These are phyloP conservation scores for Drosophila quadrilineata DNA, from an alignment of 1,140 invertebrate species.

Conservation along the genomic window DNA sequence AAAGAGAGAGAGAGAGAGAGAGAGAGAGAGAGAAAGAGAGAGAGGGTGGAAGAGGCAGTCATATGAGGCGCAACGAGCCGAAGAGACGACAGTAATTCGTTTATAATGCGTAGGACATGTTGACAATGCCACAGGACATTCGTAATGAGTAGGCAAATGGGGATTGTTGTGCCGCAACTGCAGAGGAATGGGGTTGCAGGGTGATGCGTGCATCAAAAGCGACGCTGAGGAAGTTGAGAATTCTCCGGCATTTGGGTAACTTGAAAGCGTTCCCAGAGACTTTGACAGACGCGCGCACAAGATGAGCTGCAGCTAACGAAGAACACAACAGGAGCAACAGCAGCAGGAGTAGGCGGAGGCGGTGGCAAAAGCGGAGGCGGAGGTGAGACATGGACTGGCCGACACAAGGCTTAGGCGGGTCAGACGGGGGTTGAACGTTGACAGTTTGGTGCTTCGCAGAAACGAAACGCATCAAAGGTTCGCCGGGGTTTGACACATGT, in stretches of 20 bases:
- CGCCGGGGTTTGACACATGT: conserved; percentile 70
- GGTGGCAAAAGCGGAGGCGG: background rate
- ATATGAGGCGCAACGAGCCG: conserved; percentile 8
- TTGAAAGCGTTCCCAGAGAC: conserved; percentile 67
- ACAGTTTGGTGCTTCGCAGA: conserved; percentile 49
- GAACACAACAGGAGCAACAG: background rate
- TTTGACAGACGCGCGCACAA: conserved; percentile 56
- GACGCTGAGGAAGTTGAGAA: too few species aligned
- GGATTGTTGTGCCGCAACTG: background rate
- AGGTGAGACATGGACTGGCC: too few species aligned
- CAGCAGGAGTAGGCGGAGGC: background rate
- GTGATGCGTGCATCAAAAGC: conserved; percentile 50
- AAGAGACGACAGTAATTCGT: conserved; percentile 75
- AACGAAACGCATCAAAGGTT: conserved; percentile 64
- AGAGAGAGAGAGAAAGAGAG: background rate
- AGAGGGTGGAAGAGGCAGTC: too few species aligned
- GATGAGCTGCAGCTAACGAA: conserved; percentile 13
- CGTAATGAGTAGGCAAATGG: conserved; percentile 61
- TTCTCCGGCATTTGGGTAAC: conserved; percentile 58
- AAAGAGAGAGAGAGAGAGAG: background rate
- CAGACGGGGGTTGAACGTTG: conserved; percentile 66
- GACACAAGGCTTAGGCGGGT: conserved; percentile 47
- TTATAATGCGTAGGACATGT: conserved; percentile 81
- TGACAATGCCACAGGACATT: conserved; percentile 80
- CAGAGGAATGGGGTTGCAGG: background rate